Percentiles rank a stretch among this genome's conserved stretches.
These are phyloP conservation scores for Drosophila atripex DNA, from an alignment of 2,888 invertebrate species.

Conservation along the genomic window DNA sequence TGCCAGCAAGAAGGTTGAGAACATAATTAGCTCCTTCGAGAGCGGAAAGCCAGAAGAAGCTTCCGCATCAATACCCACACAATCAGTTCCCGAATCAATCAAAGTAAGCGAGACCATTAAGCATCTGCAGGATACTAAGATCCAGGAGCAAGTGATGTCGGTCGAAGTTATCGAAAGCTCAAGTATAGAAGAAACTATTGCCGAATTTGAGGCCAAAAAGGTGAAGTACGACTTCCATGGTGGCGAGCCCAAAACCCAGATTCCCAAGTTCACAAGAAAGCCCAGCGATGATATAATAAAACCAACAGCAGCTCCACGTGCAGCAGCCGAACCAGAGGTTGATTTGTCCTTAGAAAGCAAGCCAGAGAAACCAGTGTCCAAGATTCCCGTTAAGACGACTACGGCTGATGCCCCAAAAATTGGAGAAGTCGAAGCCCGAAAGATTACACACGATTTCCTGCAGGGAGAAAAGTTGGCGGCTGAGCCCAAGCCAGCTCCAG, in stretches of 20 bases:
- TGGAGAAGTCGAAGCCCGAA: constrained; percentile 55
- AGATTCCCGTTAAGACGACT: constrained; percentile 63
- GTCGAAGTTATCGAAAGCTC: constrained; percentile 58
- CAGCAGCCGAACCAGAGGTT: constrained; percentile 51
- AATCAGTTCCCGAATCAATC: constrained; percentile 48
- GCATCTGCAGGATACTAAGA: constrained; percentile 53
- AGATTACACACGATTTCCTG: constrained; percentile 66
- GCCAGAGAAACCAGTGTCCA: constrained; percentile 58
- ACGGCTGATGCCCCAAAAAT: constrained; percentile 33
- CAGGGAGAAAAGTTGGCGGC: constrained; percentile 59
- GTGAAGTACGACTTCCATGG: constrained; percentile 76
- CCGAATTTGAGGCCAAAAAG: constrained; percentile 73
- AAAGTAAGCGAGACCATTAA: constrained; percentile 73
- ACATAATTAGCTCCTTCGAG: constrained; percentile 74
- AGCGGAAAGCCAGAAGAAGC: constrained; percentile 47
- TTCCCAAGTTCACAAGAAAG: constrained; percentile 55
- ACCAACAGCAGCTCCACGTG: constrained; percentile 71
- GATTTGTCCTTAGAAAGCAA: constrained; percentile 57
- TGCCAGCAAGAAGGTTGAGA: constrained; percentile 75
- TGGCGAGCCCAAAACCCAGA: constrained; percentile 71
- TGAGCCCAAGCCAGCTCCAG: constrained; percentile 56
- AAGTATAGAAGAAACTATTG: constrained; percentile 74
- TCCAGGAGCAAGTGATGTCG: constrained; percentile 50
- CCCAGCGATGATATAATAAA: constrained; percentile 54
- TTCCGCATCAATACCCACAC: constrained; percentile 10